These are phyloP conservation scores for Bimastos eiseni DNA, from an alignment of 2,888 invertebrate species.

Conservation along the genomic window DNA sequence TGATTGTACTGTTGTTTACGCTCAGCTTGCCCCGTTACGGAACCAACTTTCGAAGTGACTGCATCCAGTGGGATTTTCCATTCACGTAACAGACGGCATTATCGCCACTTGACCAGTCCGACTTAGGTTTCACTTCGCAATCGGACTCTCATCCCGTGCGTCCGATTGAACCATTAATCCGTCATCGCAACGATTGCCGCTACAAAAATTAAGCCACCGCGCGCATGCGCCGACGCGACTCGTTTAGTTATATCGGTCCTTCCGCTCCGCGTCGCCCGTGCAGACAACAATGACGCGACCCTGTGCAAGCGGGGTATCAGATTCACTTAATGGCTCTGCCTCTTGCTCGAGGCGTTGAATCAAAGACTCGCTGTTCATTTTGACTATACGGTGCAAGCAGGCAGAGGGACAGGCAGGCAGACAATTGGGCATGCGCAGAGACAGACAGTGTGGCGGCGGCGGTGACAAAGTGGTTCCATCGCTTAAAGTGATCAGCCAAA, in stretches of 20 bases:
- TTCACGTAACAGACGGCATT: not conserved
- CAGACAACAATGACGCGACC: not conserved
- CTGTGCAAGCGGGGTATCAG: not conserved
- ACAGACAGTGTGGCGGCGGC: not conserved
- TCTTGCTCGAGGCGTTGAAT: not conserved
- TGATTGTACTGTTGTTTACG: not conserved
- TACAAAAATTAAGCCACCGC: not conserved
- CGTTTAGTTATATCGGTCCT: not conserved
- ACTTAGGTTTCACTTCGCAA: not conserved
- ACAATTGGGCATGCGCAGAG: not conserved
- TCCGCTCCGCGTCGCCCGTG: not conserved
- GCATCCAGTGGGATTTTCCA: not conserved
- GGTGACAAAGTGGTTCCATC: not conserved
- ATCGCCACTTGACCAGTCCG: not conserved
- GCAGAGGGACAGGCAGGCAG: no score
- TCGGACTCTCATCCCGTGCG: not conserved
- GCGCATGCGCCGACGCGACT: not conserved
- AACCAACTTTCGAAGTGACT: not conserved
- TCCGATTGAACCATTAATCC: not conserved
- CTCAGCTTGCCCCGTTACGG: not conserved
- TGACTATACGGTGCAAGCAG: not conserved
- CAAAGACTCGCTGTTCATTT: not conserved
- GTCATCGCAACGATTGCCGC: not conserved
- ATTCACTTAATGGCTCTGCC: not conserved
- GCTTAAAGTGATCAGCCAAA: not conserved